Conservation (phyloP, 2,888 invertebrate genomes). For the Aphodius sticticus region DNA sequence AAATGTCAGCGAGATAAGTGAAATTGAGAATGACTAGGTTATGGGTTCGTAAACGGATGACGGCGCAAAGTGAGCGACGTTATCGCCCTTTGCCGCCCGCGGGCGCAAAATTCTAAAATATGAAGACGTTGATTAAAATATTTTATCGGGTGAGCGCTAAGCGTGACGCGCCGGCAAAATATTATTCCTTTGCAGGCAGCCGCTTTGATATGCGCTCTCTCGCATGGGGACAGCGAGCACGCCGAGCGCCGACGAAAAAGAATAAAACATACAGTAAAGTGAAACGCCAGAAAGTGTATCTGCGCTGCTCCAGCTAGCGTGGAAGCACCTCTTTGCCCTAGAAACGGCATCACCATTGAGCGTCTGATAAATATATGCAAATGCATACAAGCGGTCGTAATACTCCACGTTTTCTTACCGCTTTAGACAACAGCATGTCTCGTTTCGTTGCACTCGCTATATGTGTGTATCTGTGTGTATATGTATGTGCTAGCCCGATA, state of each 20-base stretch:
- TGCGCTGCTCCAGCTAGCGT: background rate
- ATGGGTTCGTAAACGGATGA: constrained; percentile 8
- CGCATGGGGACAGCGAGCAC: background rate
- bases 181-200: no score
- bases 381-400: background rate
- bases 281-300: background rate
- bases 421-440: background rate
- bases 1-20: constrained; percentile 21
- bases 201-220: background rate
- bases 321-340: background rate
- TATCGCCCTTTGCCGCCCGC: constrained; percentile 12
- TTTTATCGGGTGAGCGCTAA: constrained; percentile 6
- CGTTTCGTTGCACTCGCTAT: no score
- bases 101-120: constrained; percentile 22
- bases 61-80: constrained; percentile 14
- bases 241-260: background rate
- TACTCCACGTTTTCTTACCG: background rate
- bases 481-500: no score
- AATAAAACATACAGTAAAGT: background rate
- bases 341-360: background rate
- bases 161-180: no score
- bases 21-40: constrained; percentile 20
- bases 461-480: no score
- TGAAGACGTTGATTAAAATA: constrained; percentile 26
- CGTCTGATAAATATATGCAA: background rate